phyloP scores from a whole-genome alignment of 37 sponge, comb jelly and placozoan species.

The Hormiphora californensis region DNA sequence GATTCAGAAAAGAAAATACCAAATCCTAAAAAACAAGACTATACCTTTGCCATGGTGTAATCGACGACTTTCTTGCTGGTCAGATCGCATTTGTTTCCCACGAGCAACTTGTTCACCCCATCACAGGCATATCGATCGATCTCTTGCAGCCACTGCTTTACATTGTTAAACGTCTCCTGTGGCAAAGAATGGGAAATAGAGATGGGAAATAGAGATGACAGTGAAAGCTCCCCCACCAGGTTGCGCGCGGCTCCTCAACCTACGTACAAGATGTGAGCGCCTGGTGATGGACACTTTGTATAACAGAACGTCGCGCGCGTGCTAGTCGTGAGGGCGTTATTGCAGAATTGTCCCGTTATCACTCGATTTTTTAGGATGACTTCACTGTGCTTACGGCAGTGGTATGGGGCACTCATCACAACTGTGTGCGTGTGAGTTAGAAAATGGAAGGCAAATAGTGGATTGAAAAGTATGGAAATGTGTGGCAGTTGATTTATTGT shows the following conservation, averaged over 20 bases:
- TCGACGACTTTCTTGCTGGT: constrained; percentile 94
- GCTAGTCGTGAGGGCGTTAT: too few species aligned
- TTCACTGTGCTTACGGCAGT: too few species aligned
- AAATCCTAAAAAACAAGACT: not conserved
- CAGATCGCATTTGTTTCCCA: constrained; percentile 96
- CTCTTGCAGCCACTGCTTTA: constrained; percentile 97
- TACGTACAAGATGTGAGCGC: too few species aligned
- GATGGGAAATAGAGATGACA: not conserved
- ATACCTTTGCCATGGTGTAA: constrained; percentile 90
- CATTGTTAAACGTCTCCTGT: constrained; percentile 84
- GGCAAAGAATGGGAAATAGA: not conserved
- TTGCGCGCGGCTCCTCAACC: not conserved
- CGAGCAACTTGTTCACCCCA: constrained; percentile 87
- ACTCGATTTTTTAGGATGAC: too few species aligned
- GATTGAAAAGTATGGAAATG: too few species aligned
- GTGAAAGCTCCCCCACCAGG: not conserved
- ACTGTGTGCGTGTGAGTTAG: too few species aligned
- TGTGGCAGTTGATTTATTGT: too few species aligned
- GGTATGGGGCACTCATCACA: too few species aligned
- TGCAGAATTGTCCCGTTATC: too few species aligned
- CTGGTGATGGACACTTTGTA: too few species aligned
- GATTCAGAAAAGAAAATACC: not conserved
- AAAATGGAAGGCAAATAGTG: too few species aligned
- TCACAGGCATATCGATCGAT: constrained; percentile 97
- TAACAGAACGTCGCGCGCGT: too few species aligned